A percentile compares a stretch with the other conserved stretches of the same genome.
phyloP scores from a whole-genome alignment of 2,113 vertebrate species.

The Synchiropus splendidus region DNA sequence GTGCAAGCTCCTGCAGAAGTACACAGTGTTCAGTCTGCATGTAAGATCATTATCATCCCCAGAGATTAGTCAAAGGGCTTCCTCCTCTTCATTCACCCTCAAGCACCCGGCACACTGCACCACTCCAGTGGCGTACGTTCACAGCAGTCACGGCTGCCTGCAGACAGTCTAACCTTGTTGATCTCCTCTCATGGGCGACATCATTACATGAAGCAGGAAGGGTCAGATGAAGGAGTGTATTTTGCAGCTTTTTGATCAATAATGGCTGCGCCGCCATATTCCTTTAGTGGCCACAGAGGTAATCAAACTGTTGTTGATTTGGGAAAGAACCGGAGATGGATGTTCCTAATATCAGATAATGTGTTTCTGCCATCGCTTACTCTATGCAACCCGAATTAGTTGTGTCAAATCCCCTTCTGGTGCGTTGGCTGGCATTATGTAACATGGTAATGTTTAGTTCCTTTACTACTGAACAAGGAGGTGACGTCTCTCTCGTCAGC shows the following conservation, averaged over 20 bases:
- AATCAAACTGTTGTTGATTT: not conserved
- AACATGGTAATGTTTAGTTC: slow-evolving; percentile 20
- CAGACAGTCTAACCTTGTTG: not conserved
- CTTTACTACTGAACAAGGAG: slow-evolving; percentile 13
- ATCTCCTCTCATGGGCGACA: not conserved
- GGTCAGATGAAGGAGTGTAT: not conserved
- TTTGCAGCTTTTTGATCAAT: too few relatives aligned
- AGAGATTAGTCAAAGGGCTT: slow-evolving; percentile 47
- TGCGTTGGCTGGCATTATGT: slow-evolving; percentile 30
- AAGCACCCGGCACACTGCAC: slow-evolving; percentile 29
- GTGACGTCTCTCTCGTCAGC: slow-evolving; percentile 21
- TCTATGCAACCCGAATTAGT: slow-evolving; percentile 3
- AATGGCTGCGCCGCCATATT: too few relatives aligned
- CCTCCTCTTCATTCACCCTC: slow-evolving; percentile 37
- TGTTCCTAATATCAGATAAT: not conserved
- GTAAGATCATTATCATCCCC: slow-evolving; percentile 40
- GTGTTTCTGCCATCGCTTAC: not conserved
- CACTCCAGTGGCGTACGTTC: slow-evolving; percentile 33
- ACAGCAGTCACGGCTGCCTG: slow-evolving; percentile 20
- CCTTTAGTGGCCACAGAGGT: slow-evolving; percentile 7
- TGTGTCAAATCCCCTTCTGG: slow-evolving; percentile 15
- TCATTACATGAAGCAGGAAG: not conserved
- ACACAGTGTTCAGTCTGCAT: slow-evolving; percentile 1
- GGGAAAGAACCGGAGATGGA: slow-evolving; percentile 1
- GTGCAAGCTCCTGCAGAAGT: not conserved